Evolutionary conservation across 2,888 invertebrate species (phyloP).

Genomic region (Drosophila trichaetosa): DNA sequence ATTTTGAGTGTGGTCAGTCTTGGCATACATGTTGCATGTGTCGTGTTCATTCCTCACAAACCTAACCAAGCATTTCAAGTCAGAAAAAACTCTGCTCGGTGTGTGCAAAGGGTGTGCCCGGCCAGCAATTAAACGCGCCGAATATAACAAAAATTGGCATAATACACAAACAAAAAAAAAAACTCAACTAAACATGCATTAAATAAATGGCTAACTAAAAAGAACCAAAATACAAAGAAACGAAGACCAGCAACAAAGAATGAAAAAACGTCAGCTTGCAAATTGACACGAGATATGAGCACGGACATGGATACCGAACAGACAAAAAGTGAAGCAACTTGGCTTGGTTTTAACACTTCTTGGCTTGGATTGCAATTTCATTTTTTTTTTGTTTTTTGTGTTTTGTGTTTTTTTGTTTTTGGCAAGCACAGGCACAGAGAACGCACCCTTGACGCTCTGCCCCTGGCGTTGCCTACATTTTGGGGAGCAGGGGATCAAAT

Average conservation of each 20-base stretch:
- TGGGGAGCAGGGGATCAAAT: conserved; percentile 66
- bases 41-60: conserved; percentile 67
- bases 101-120: conserved; percentile 70
- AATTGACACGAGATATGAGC: conserved; percentile 78
- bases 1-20: conserved; percentile 54
- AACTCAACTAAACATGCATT: conserved; percentile 69
- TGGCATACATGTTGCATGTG: conserved; percentile 56
- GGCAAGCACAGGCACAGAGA: conserved; percentile 31
- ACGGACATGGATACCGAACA: conserved; percentile 65
- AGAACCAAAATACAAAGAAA: conserved; percentile 32
- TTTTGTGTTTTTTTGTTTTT: conserved; percentile 42
- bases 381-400: conserved; percentile 5
- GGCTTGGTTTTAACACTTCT: conserved; percentile 76
- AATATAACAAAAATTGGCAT: conserved; percentile 43
- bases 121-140: conserved; percentile 67
- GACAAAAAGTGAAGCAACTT: conserved; percentile 61
- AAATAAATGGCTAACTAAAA: conserved; percentile 63
- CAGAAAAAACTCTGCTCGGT: conserved; percentile 35
- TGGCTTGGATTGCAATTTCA: conserved; percentile 56
- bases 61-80: conserved; percentile 72
- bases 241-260: conserved; percentile 14
- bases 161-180: conserved; percentile 49
- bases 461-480: conserved; percentile 18
- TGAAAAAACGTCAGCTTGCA: conserved; percentile 66
- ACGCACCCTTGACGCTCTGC: conserved; percentile 33